These are phyloP conservation scores for Noturus placidus DNA, from an alignment of 2,113 vertebrate species.

Conservation along the genomic window DNA sequence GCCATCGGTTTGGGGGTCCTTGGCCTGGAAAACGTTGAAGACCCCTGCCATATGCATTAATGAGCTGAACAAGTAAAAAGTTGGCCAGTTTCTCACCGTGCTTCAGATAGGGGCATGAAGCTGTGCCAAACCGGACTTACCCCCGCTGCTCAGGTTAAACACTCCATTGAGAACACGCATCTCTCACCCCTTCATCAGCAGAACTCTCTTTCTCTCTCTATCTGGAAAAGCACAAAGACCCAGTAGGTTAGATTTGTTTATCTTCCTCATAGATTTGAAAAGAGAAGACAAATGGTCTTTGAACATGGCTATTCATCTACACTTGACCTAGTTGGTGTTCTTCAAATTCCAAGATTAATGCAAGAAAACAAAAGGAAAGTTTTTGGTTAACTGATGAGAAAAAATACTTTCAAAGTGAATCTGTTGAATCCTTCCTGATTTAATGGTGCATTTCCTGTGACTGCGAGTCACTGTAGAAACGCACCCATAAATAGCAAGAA, in stretches of 20 bases:
- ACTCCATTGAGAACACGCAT: slow-evolving; percentile 60
- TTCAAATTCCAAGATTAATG: background rate
- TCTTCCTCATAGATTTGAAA: slow-evolving; percentile 1
- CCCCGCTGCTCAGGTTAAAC: slow-evolving; percentile 61
- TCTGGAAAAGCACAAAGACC: slow-evolving; percentile 54
- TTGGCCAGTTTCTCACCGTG: slow-evolving; percentile 18
- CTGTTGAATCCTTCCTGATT: slow-evolving; percentile 7
- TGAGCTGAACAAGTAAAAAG: slow-evolving; percentile 59
- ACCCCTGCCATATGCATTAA: slow-evolving; percentile 15
- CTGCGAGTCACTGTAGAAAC: background rate
- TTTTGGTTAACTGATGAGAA: background rate
- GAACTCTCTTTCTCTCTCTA: slow-evolving; percentile 37
- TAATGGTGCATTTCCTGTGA: too few species aligned
- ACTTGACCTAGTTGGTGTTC: slow-evolving; percentile 10
- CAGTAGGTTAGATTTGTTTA: slow-evolving; percentile 27
- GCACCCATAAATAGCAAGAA: background rate
- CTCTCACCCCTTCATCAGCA: slow-evolving; percentile 59
- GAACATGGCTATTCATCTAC: background rate
- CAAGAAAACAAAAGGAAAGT: slow-evolving; percentile 12
- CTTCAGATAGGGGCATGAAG: slow-evolving; percentile 38
- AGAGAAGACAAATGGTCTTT: slow-evolving; percentile 22
- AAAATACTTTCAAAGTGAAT: background rate
- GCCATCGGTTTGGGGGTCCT: too few species aligned
- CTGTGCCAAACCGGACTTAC: slow-evolving; percentile 63
- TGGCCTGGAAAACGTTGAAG: too few species aligned